Conservation (phyloP, 2,888 invertebrate genomes). For the Subacronicta megacephala region DNA sequence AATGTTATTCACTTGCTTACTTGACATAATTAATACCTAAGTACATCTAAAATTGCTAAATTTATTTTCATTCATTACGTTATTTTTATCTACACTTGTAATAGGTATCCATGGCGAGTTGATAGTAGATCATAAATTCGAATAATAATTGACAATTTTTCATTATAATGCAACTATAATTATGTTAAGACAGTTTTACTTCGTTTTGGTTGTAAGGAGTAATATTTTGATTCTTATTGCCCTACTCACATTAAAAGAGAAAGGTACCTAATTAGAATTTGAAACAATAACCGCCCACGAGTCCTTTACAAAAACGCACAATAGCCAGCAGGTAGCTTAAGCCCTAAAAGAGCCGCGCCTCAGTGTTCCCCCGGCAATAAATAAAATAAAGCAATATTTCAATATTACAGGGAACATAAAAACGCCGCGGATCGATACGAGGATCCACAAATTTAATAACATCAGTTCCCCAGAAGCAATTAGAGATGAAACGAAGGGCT, state of each 20-base stretch:
- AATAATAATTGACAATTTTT: too few relatives aligned
- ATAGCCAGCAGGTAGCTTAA: conserved; percentile 28
- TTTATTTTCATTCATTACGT: too few relatives aligned
- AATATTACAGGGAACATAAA: conserved; percentile 53
- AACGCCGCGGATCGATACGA: conserved; percentile 53
- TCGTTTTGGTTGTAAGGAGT: not conserved
- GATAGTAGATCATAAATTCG: too few relatives aligned
- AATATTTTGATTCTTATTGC: conserved; percentile 6
- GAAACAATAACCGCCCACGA: conserved; percentile 28
- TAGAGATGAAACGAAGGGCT: conserved; percentile 70
- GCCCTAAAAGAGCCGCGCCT: conserved; percentile 35
- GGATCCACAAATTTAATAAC: conserved; percentile 63
- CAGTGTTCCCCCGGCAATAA: conserved; percentile 46
- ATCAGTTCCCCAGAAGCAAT: conserved; percentile 72
- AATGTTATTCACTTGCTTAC: too few relatives aligned
- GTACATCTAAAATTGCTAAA: too few relatives aligned
- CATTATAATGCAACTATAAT: too few relatives aligned
- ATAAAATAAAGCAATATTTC: conserved; percentile 52
- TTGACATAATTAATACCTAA: too few relatives aligned
- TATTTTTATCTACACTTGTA: too few relatives aligned
- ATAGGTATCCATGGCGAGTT: too few relatives aligned
- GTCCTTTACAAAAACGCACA: conserved; percentile 19
- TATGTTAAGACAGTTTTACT: too few relatives aligned
- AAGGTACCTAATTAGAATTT: conserved; percentile 30
- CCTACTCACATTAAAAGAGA: conserved; percentile 16